phyloP scores from a whole-genome alignment of 2,888 invertebrate genomes.

The Choristoneura rosaceana region DNA sequence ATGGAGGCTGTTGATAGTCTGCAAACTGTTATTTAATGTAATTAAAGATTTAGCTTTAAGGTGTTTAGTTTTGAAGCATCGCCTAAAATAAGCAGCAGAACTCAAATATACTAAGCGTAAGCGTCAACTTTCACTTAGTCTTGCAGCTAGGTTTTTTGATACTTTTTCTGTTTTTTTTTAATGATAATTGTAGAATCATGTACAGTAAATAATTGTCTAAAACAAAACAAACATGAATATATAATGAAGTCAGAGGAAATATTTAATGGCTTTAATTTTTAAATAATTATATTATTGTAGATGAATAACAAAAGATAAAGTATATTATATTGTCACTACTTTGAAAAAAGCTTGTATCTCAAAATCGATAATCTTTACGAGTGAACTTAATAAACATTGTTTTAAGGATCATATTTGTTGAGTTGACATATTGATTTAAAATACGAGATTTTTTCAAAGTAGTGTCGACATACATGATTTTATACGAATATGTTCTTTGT shows the following conservation, averaged over 20 bases:
- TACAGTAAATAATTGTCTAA: not conserved
- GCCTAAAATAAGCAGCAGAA: conserved; percentile 29
- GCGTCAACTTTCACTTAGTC: not conserved
- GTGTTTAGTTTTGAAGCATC: not conserved
- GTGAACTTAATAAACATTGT: no score
- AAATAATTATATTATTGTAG: not conserved
- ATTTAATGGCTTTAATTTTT: not conserved
- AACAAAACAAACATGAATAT: not conserved
- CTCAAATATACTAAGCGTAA: not conserved
- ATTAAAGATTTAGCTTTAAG: conserved; percentile 1
- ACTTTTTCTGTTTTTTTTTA: not conserved
- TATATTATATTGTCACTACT: no score
- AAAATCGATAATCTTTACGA: no score
- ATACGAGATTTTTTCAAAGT: no score
- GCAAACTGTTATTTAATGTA: conserved; percentile 60
- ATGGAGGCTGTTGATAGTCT: conserved; percentile 88
- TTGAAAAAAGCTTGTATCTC: no score
- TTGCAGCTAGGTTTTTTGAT: not conserved
- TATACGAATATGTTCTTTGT: not conserved
- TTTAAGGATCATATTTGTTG: no score
- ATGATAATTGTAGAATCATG: not conserved
- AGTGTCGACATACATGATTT: not conserved
- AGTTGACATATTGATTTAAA: no score
- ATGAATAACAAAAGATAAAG: not conserved
- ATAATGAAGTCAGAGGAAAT: not conserved